These are phyloP conservation scores for Trissonchulus sp. DNA, from an alignment of 2,888 invertebrate species.

Conservation along the genomic window DNA sequence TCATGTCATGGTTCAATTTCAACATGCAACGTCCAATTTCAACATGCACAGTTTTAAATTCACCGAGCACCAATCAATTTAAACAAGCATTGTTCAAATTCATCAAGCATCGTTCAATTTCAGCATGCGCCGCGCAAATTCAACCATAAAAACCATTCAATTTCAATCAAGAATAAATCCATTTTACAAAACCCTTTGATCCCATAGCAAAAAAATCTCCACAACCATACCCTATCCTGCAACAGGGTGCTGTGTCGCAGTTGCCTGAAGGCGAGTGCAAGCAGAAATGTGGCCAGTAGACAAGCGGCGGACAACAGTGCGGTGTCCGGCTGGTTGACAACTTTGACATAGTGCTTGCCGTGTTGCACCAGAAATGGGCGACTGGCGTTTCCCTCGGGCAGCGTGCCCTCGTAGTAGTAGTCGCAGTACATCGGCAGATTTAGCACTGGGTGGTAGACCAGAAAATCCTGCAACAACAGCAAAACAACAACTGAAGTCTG, in stretches of 20 bases:
- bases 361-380: conserved; percentile 31
- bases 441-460: conserved; percentile 6
- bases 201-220: no score
- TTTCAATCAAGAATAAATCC: no score
- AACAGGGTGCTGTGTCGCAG: conserved; percentile 75
- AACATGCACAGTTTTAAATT: no score
- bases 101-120: no score
- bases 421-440: conserved; percentile 12
- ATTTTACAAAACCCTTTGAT: no score
- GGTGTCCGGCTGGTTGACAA: conserved; percentile 11
- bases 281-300: conserved; percentile 75
- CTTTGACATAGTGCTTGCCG: not conserved
- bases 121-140: no score
- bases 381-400: not conserved
- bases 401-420: not conserved
- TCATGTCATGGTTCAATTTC: no score
- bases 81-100: no score
- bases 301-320: conserved; percentile 54
- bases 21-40: no score
- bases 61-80: no score
- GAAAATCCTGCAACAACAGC: conserved; percentile 58
- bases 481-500: not conserved
- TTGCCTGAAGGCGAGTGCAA: conserved; percentile 82
- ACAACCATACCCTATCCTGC: no score
- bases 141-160: no score